Base-by-base conservation (phyloP, 2,797 vertebrate species). In the Epinephelus coioides region DNA sequence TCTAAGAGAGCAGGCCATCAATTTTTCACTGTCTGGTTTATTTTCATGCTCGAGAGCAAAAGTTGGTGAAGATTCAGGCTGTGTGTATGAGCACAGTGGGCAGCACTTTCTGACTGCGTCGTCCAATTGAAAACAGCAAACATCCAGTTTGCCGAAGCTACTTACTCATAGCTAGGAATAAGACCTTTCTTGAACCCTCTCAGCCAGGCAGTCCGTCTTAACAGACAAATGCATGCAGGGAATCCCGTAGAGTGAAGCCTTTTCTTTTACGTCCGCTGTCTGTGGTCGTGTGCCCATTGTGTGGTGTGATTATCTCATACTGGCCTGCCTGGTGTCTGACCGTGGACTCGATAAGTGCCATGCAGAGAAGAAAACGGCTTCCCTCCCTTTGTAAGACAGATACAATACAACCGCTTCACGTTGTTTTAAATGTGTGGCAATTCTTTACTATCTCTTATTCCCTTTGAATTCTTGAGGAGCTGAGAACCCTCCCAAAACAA, bases 251-350 rank as follows among this genome's bases (percentile, higher is more conserved):
- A 83, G 86, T 56, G 64, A 74, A 73, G 83, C 76, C 84, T 84
- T 87, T 92, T 86, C 88, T 83, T 85, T 63, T 38, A 51, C 50
- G 69, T 72, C 78, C 63, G 15, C 86, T 23, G 83, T 86, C 85
- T 87, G 88, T 85, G 85, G 81, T 90, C 85, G 80, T 72, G 85
- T 90, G 83, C 82, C 84, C 81, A 88, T 91, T 93, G 88, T 92
- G 89, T 55, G 80, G 19, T 70, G 80, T 88, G 89, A 89, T 92
- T 92, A 89, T 93, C 88, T 93, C 90, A 85, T 85, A 73, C 74
- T 57, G 73, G 83, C 85, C 83, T 79, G 87, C 78, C 77, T 84
- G 85, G 86, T 84, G 80, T 86, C 84, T 87, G 88, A 92, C 88
- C 83, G 25, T 88, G 86, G 85, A 86, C 88, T 91, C 78, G 72